These are phyloP conservation scores for Drosophila bocki DNA, from an alignment of 1,140 invertebrate genomes.

Conservation along the genomic window DNA sequence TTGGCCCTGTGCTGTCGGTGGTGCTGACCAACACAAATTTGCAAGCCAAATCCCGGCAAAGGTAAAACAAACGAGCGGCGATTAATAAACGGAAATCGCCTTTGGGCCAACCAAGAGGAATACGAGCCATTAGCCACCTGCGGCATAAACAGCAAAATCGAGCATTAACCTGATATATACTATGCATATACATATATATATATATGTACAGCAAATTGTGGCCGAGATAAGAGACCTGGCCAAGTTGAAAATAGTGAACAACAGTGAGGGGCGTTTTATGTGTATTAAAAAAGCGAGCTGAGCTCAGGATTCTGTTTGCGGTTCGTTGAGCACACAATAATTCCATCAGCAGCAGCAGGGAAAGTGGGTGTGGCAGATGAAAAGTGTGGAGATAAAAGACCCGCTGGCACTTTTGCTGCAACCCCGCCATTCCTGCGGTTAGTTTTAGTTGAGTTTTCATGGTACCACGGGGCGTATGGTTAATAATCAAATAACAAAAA, in stretches of 20 bases:
- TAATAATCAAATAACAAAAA: slow-evolving; percentile 48
- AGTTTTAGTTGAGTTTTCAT: slow-evolving; percentile 14
- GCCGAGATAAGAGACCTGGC: slow-evolving; percentile 52
- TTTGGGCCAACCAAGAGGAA: slow-evolving; percentile 27
- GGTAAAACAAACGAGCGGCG: slow-evolving; percentile 34
- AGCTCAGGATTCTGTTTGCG: slow-evolving; percentile 76
- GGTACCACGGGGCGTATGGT: slow-evolving; percentile 59
- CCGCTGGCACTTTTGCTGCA: slow-evolving; percentile 49
- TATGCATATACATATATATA: neutral
- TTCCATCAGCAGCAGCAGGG: slow-evolving; percentile 66
- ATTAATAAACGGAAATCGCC: slow-evolving; percentile 41
- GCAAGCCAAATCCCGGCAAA: slow-evolving; percentile 21
- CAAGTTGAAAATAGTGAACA: slow-evolving; percentile 65
- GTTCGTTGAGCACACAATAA: slow-evolving; percentile 81
- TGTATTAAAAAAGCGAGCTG: slow-evolving; percentile 60
- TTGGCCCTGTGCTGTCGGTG: slow-evolving; percentile 9
- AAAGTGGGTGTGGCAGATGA: neutral
- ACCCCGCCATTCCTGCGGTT: slow-evolving; percentile 6
- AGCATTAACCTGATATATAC: slow-evolving; percentile 48
- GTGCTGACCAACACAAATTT: slow-evolving; percentile 43
- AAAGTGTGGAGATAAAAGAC: slow-evolving; percentile 39
- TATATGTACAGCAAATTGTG: slow-evolving; percentile 24
- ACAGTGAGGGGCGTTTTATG: slow-evolving; percentile 35
- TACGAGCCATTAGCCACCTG: slow-evolving; percentile 56
- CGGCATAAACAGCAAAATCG: slow-evolving; percentile 49